Conservation (phyloP, 2,113 vertebrate species). For the Buteo buteo region DNA sequence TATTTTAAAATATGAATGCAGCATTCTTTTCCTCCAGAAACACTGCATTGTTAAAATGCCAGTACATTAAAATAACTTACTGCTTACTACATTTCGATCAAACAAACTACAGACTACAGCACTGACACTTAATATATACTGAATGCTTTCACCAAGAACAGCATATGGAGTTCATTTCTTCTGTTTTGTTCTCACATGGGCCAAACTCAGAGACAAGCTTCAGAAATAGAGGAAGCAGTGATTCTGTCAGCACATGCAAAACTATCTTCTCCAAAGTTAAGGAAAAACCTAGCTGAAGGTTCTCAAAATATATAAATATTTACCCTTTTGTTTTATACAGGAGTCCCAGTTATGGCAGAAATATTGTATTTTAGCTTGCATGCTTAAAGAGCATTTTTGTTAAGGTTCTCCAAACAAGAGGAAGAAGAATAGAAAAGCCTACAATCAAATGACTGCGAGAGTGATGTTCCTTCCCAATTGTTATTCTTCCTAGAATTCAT, state of each 20-base stretch:
- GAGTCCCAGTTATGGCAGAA: background rate
- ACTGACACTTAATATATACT: background rate
- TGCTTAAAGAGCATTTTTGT: background rate
- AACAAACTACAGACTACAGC: background rate
- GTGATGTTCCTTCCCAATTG: background rate
- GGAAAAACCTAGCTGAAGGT: background rate
- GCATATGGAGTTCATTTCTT: constrained; percentile 2
- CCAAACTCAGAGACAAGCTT: background rate
- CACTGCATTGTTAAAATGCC: constrained; percentile 48
- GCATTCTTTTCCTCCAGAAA: constrained; percentile 56
- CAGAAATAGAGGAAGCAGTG: background rate
- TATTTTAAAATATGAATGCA: constrained; percentile 50
- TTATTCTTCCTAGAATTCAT: constrained; percentile 53
- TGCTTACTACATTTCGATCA: constrained; percentile 19
- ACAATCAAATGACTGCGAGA: background rate
- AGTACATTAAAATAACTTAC: constrained; percentile 53
- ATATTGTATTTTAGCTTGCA: background rate
- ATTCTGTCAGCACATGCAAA: background rate
- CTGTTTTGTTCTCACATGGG: background rate
- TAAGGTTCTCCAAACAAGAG: background rate
- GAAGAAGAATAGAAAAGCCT: background rate
- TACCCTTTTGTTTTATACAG: background rate
- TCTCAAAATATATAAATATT: background rate
- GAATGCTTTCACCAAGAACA: background rate
- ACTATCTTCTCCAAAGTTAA: background rate